These are phyloP conservation scores for Lasiurus cinereus DNA, from an alignment of 2,113 vertebrate species.

Conservation along the genomic window DNA sequence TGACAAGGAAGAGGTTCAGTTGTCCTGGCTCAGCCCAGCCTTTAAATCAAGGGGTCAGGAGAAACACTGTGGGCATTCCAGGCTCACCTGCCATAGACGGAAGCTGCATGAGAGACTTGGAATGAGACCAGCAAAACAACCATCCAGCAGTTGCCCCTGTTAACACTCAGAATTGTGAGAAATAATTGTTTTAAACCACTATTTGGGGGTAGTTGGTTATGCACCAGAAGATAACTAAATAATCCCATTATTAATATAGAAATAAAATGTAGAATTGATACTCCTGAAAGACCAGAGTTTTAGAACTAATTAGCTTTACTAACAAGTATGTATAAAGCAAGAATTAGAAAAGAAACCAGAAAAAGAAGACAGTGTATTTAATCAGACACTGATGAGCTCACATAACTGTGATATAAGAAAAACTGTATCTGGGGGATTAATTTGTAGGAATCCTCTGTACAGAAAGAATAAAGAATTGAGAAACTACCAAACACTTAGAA, in stretches of 20 bases:
- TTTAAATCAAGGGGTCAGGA: neutral
- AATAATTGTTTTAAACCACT: neutral
- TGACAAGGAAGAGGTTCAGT: neutral
- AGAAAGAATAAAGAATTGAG: slow-evolving; percentile 17
- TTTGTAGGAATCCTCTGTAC: neutral
- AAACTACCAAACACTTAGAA: neutral
- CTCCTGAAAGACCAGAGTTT: neutral
- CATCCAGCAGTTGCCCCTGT: neutral
- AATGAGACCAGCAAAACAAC: neutral
- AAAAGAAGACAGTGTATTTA: neutral
- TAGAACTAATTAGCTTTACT: neutral
- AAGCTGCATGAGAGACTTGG: neutral
- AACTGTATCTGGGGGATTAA: neutral
- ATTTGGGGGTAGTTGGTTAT: neutral
- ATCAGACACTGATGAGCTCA: neutral
- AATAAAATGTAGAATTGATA: slow-evolving; percentile 26
- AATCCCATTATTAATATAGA: neutral
- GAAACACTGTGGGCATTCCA: neutral
- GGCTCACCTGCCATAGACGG: neutral
- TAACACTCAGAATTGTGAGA: neutral
- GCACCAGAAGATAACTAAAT: neutral
- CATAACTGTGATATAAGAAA: neutral
- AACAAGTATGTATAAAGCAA: neutral
- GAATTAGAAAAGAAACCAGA: neutral
- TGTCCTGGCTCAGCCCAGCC: neutral